Base-by-base conservation (phyloP, 2,797 vertebrate genomes). In the Poecilia picta region DNA sequence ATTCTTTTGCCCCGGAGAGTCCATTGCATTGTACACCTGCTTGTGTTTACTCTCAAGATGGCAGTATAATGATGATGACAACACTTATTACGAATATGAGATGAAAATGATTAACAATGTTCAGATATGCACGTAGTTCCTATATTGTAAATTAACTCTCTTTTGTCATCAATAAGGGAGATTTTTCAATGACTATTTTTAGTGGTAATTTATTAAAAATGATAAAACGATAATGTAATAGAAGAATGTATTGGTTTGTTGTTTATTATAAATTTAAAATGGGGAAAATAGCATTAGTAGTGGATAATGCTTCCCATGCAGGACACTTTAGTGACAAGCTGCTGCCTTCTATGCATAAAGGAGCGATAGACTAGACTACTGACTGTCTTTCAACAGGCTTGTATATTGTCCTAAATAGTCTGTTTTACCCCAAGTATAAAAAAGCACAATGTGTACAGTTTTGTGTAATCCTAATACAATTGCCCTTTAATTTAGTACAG, bases 11-110 rank as follows among this genome's bases (percentile, higher is more conserved):
- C 81, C 81, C 7, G 4, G 79, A 85, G 83, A 72, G 15, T 74
- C 36, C 51, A 31, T 23, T 45, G 53, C 71, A 81, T 83, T 46
- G n/a, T 71, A 88, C 92, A 94, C 92, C 93, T 95, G 94, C 84
- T 79, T 79, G 76, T 59, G 73, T 64, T 68, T 33, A 53, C 72
- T 86, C 82, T 83, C 5, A 72, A 76, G 57, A 73, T 80, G 28
- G 75, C 62, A n/a, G 53, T 20, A 78, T 73, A 80, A 75, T 74
- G 81, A 82, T 74, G 74, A 80, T 7, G 55, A 80, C 62, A 70
- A 81, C 20, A 68, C 28, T 62, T 33, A 45, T 46, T 68, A 51
- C 43, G 77, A 80, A 33, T 77, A 64, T 70, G 75, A 73, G n/a
- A 45, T 75, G 66, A 59, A 45, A 45, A 43, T 5, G 53, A 77